Evolutionary conservation across 2,113 vertebrate genomes (phyloP), one percentile per base, ranked within the genome.

Genomic region (Phyllopteryx taeniolatus): DNA sequence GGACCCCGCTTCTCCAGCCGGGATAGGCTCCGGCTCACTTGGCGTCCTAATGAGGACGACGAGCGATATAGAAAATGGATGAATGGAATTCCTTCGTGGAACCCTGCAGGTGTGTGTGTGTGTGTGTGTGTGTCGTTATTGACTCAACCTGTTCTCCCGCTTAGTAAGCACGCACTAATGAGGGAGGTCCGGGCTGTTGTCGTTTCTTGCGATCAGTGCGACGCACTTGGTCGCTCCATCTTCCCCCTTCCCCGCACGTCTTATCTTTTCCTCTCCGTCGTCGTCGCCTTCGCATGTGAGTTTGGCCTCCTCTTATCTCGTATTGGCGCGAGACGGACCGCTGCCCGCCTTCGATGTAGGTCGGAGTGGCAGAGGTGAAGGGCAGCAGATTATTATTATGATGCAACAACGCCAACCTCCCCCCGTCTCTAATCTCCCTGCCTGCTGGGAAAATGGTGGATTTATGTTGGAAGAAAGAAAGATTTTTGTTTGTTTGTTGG

Each of bases 141-240:
- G 20, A 49, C 49, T 15, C 43, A 90, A 90, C 90, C 90, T 77
- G 90, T 90, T 91, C 70, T 76, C 74, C 87, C 67, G 79, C 89
- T 87, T 81, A 42, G 5, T 39, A 53, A 60, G 64, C 6, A 2
- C 13, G 1, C 0, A 39, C 49, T 10, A 35, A 65, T 13, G 2
- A 33, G 31, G 31, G 2, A 33, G 31, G 31, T 17, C 11, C 17
- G 2, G 74, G 71, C 70, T n/a, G 76, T 81, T 76, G 62, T 56
- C 73, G 86, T 85, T 89, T 84, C 83, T 27, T 78, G 63, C 8
- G 80, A 73, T 71, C 74, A 51, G 75, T 63, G 73, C 64, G 42
- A 51, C 47, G 68, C 77, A 75, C 44, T 46, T 80, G 49, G 33
- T 57, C 71, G 27, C 49, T 49, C 5, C 31, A 54, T 66, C 71